phyloP scores from a whole-genome alignment of 2,797 vertebrate genomes.

The Pseudochirops cupreus region DNA sequence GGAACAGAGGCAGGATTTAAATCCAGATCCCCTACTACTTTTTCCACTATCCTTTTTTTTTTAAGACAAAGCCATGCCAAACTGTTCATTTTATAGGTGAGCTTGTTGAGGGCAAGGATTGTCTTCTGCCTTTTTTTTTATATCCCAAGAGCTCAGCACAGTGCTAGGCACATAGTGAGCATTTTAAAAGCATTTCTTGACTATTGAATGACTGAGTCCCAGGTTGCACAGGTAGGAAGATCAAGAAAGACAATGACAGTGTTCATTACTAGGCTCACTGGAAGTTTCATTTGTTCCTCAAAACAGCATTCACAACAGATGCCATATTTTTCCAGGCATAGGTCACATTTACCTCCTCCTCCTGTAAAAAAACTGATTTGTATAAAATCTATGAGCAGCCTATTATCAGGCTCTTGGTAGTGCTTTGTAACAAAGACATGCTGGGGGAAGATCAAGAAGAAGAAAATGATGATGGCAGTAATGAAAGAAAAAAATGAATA shows the following conservation, averaged over 20 bases:
- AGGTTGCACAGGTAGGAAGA: not conserved
- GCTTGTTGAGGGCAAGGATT: not conserved
- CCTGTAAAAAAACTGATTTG: not conserved
- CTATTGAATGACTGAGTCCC: too few relatives aligned
- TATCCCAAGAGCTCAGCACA: too few relatives aligned
- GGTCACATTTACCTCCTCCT: not conserved
- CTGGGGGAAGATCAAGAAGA: not conserved
- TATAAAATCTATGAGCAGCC: not conserved
- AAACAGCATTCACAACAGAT: not conserved
- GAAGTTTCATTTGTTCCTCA: not conserved
- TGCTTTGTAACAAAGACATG: not conserved
- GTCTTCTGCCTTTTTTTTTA: not conserved
- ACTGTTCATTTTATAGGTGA: not conserved
- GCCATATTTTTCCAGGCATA: not conserved
- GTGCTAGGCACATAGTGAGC: not conserved
- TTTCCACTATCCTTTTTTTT: not conserved
- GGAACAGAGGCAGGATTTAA: not conserved
- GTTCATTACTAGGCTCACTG: not conserved
- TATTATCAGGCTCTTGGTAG: not conserved
- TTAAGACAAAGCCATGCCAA: not conserved
- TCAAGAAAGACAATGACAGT: not conserved
- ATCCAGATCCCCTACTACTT: not conserved
- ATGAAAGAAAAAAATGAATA: not conserved
- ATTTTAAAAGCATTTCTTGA: not conserved
- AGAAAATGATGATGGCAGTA: not conserved